Conservation (phyloP, 2,113 vertebrate species). For the Romanogobio albipinnatus region DNA sequence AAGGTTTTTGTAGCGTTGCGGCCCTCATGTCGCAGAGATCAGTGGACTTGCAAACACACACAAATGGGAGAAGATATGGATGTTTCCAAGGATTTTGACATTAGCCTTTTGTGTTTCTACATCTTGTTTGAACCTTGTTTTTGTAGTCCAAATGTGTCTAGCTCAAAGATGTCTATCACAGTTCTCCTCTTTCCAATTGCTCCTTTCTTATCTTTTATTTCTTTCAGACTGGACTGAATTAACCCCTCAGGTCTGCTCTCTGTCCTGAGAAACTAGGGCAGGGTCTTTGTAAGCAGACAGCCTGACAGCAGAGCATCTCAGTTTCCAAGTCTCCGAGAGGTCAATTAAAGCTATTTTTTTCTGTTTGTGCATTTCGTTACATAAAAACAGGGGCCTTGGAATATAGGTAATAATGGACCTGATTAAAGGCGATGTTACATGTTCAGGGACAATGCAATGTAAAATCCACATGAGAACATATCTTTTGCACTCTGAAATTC, state of each 20-base stretch:
- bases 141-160: background rate
- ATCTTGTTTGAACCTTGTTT: background rate
- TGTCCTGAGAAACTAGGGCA: background rate
- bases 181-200: background rate
- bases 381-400: background rate
- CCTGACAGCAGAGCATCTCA: background rate
- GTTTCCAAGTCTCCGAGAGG: conserved; percentile 13
- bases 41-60: background rate
- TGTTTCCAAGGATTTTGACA: background rate
- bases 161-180: conserved; percentile 6
- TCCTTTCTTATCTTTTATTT: conserved; percentile 14
- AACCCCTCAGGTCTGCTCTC: conserved; percentile 7
- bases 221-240: conserved; percentile 7
- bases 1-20: background rate
- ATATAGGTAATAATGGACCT: no score
- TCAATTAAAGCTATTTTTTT: conserved; percentile 4
- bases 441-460: background rate
- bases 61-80: background rate
- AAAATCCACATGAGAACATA: background rate
- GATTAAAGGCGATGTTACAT: no score
- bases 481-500: background rate
- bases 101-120: background rate
- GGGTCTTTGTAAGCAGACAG: background rate
- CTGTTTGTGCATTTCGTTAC: background rate
- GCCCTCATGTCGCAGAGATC: background rate